A percentile compares a stretch with the other conserved stretches of the same genome.
Conservation (phyloP, 2,113 vertebrate genomes). For the Sylvilagus bachmani region DNA sequence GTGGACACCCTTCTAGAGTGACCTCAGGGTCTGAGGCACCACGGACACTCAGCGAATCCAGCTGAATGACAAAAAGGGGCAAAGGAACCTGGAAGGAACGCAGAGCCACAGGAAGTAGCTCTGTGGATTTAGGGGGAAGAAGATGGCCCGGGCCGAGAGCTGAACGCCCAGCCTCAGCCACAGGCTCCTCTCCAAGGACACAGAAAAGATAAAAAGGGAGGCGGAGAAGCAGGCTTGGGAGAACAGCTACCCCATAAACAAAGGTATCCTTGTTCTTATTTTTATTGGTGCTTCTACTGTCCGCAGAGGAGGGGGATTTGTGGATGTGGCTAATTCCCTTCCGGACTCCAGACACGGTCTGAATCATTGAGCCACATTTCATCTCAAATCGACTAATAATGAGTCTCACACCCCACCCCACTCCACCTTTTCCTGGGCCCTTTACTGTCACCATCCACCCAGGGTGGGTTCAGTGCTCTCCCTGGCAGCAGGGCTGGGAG, state of each 20-base stretch:
- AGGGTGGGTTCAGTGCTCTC: neutral
- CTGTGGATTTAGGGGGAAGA: neutral
- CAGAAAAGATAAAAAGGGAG: slow-evolving; percentile 65
- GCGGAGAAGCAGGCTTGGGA: neutral
- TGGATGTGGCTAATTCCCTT: slow-evolving; percentile 76
- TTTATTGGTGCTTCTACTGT: slow-evolving; percentile 68
- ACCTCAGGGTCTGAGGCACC: neutral
- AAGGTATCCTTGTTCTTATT: slow-evolving; percentile 76
- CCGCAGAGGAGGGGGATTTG: slow-evolving; percentile 28
- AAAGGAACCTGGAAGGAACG: fast-evolving
- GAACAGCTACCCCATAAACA: slow-evolving; percentile 58
- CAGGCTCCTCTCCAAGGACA: slow-evolving; percentile 65
- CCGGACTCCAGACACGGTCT: slow-evolving; percentile 80
- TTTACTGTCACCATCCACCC: slow-evolving; percentile 63
- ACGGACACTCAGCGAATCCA: neutral
- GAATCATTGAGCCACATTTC: slow-evolving; percentile 81
- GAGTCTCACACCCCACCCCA: slow-evolving; percentile 63
- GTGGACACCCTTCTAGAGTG: neutral
- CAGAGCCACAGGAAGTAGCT: neutral
- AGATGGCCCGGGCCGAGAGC: neutral
- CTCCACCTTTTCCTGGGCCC: slow-evolving; percentile 61
- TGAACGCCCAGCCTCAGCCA: neutral
- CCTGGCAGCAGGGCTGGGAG: neutral
- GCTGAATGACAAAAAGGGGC: neutral
- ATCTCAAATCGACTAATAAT: slow-evolving; percentile 83